Percentiles rank a stretch among this genome's conserved stretches.
Evolutionary conservation across 2,888 invertebrate genomes (phyloP).

Genomic region (Caenorhabditis afra): DNA sequence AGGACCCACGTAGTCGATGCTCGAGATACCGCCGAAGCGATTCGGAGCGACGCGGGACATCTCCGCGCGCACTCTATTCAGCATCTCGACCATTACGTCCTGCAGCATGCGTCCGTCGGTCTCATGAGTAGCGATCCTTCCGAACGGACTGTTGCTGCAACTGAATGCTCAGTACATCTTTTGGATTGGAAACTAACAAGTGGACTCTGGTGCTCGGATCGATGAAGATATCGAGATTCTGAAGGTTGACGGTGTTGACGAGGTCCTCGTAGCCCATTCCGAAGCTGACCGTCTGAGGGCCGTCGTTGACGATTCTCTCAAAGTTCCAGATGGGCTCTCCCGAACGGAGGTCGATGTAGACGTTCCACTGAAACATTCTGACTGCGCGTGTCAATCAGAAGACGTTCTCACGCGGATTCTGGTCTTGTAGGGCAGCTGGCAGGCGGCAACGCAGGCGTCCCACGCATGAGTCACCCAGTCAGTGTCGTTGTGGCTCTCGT

Average conservation of each 20-base stretch:
- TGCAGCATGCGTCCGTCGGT: slow-evolving; percentile 31
- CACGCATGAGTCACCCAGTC: slow-evolving; percentile 28
- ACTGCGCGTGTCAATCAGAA: not conserved
- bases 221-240: slow-evolving; percentile 15
- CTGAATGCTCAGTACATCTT: not conserved
- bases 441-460: slow-evolving; percentile 37
- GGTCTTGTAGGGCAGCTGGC: slow-evolving; percentile 42
- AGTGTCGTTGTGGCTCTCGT: slow-evolving; percentile 6
- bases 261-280: slow-evolving; percentile 35
- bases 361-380: slow-evolving; percentile 36
- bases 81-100: slow-evolving; percentile 36
- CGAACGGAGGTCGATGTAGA: slow-evolving; percentile 42
- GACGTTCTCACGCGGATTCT: slow-evolving; percentile 13
- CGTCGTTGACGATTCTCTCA: slow-evolving; percentile 33
- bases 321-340: slow-evolving; percentile 51
- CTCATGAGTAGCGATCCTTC: not conserved
- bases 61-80: slow-evolving; percentile 32
- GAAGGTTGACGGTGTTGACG: slow-evolving; percentile 21
- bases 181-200: slow-evolving; percentile 34
- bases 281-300: slow-evolving; percentile 21
- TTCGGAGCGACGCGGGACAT: slow-evolving; percentile 27
- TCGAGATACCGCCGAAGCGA: slow-evolving; percentile 36
- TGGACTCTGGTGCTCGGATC: slow-evolving; percentile 26
- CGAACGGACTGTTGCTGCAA: slow-evolving; percentile 24
- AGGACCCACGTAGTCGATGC: slow-evolving; percentile 43